Evolutionary conservation across 2,113 vertebrate genomes (phyloP).

Genomic region (Empidonax alnorum): DNA sequence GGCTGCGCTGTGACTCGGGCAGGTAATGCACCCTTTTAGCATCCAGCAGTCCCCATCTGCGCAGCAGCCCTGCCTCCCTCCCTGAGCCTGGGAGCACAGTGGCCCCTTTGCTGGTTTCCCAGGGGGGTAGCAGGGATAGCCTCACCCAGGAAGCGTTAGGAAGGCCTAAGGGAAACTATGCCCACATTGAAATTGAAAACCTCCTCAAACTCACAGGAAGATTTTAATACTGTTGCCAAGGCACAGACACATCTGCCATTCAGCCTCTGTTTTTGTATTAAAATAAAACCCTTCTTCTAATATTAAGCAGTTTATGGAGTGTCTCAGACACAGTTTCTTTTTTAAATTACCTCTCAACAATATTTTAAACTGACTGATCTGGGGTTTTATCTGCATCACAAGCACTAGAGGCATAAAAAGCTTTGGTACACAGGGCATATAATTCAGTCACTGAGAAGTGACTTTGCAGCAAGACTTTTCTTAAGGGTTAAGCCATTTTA

Average conservation of each 20-base stretch:
- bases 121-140: background rate
- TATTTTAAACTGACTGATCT: background rate
- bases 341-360: background rate
- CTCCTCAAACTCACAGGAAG: background rate
- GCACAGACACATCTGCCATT: conserved; percentile 22
- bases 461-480: background rate
- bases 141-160: background rate
- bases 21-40: conserved; percentile 92
- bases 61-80: conserved; percentile 34
- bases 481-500: background rate
- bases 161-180: conserved; percentile 65
- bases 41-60: conserved; percentile 90
- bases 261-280: background rate
- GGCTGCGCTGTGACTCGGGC: conserved; percentile 84
- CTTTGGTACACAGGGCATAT: background rate
- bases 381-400: background rate
- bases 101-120: conserved; percentile 61
- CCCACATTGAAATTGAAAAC: conserved; percentile 11
- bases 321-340: background rate
- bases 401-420: background rate
- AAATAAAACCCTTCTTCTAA: background rate
- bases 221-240: conserved; percentile 29
- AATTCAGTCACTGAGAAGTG: background rate
- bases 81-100: background rate
- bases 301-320: background rate